Conservation (phyloP, 1,140 invertebrate species). For the Drosophila azteca region DNA sequence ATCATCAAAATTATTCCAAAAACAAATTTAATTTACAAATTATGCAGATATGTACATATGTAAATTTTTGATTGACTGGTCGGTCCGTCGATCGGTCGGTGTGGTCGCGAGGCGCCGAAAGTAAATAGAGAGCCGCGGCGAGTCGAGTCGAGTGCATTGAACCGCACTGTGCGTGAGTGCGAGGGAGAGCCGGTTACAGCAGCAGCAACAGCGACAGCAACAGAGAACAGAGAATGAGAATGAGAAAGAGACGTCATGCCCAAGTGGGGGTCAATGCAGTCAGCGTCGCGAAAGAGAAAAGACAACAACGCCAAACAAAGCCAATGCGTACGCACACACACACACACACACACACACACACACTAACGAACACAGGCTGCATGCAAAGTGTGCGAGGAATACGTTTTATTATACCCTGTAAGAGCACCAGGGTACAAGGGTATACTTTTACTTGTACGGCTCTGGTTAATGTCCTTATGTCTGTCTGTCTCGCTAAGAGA, state of each 20-base stretch:
- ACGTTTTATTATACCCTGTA: conserved; percentile 36
- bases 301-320: conserved; percentile 37
- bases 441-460: no score
- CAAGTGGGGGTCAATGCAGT: conserved; percentile 81
- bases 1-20: conserved; percentile 32
- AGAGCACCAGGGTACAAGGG: no score
- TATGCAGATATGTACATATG: conserved; percentile 56
- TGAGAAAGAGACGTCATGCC: conserved; percentile 43
- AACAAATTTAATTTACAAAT: conserved; percentile 47
- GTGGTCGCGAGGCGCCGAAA: conserved; percentile 53
- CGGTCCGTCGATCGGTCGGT: conserved; percentile 35
- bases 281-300: conserved; percentile 40
- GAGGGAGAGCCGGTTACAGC: conserved; percentile 44
- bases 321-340: conserved; percentile 38
- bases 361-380: conserved; percentile 40
- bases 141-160: conserved; percentile 72
- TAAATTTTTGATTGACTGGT: conserved; percentile 50
- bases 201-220: conserved; percentile 7
- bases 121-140: conserved; percentile 67
- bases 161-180: conserved; percentile 64
- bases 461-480: no score
- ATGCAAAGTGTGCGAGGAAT: conserved; percentile 77
- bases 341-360: conserved; percentile 7
- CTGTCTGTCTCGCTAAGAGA: no score
- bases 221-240: not conserved